phyloP scores from a whole-genome alignment of 2,797 vertebrate genomes.

The Anabas testudineus region DNA sequence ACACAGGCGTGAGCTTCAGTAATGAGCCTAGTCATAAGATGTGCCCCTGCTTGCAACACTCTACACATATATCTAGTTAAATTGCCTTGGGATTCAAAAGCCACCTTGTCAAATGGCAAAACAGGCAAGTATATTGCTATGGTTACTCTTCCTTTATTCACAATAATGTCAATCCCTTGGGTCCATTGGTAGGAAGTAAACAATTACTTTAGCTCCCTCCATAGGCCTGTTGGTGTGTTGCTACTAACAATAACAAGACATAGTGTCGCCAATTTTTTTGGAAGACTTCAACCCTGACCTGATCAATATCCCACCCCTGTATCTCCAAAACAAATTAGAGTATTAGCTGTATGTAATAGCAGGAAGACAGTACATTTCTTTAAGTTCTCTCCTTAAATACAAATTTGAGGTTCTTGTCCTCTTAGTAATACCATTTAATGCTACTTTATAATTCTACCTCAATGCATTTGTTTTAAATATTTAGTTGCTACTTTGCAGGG shows the following conservation, averaged over 20 bases:
- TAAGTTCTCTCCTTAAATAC: not conserved
- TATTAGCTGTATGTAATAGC: not conserved
- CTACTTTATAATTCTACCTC: not conserved
- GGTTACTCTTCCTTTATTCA: constrained; percentile 46
- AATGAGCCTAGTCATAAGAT: constrained; percentile 77
- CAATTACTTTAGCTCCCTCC: constrained; percentile 17
- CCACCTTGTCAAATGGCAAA: constrained; percentile 39
- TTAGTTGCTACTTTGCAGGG: not conserved
- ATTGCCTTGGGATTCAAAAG: constrained; percentile 61
- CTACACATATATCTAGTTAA: constrained; percentile 53
- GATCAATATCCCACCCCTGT: not conserved
- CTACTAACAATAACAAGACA: constrained; percentile 7
- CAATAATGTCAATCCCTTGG: constrained; percentile 8
- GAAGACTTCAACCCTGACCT: not conserved
- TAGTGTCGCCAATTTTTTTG: not conserved
- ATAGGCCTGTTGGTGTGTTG: constrained; percentile 13
- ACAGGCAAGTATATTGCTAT: constrained; percentile 48
- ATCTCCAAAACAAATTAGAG: not conserved
- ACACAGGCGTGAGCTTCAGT: constrained; percentile 75
- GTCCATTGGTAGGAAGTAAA: constrained; percentile 32
- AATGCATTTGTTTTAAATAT: not conserved
- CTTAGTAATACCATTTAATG: not conserved
- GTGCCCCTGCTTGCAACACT: constrained; percentile 60
- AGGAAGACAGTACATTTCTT: not conserved
- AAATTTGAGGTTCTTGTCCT: not conserved